Evolutionary conservation across 37 sponge, comb jelly and placozoan genomes (phyloP), one percentile per base, ranked within the genome.

Genomic region (Halichondria panicea): DNA sequence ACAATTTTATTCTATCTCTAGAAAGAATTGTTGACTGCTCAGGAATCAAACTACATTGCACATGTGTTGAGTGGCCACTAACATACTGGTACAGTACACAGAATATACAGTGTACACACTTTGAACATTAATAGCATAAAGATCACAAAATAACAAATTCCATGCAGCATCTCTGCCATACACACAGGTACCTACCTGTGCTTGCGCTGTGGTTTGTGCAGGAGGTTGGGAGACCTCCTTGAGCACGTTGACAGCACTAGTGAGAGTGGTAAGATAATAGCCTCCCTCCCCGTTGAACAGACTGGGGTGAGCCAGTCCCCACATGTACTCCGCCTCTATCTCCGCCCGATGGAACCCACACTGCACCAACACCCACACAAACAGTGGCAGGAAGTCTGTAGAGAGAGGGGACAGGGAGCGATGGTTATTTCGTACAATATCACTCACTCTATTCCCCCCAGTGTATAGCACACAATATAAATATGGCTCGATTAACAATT

Each of bases 191-290:
- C n/a, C 3, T 19, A 59, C 75, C 66, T 64, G 66, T 8, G 42
- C 21, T 8, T 19, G 15, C 3, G 73, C 58, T 4, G 44, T 21
- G 4, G 70, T 1, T 12, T 74, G 60, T 34, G 19, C 68, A 35
- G 69, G 48, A 19, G 75, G 40, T 24, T 54, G 37, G 36, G 68
- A 55, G 22, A 81, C 63, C 63, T 83, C 86, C 75, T 79, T 86
- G 59, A 86, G 68, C 0, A 86, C 86, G 30, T 86, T 87, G 45
- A 87, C 59, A 36, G 96, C 96, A 79, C 90, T 89, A 70, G 93
- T 92, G 37, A 95, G 77, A 3, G 96, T 95, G 43, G 96, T 95
- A 3, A 95, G 96, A 68, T 95, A 95, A 77, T 95, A 95, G 32
- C 96, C 96, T 19, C 87, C 96, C 71, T 95, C 96, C 28, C 96